phyloP scores from a whole-genome alignment of 2,888 invertebrate genomes.

The Platypus cylindrus region DNA sequence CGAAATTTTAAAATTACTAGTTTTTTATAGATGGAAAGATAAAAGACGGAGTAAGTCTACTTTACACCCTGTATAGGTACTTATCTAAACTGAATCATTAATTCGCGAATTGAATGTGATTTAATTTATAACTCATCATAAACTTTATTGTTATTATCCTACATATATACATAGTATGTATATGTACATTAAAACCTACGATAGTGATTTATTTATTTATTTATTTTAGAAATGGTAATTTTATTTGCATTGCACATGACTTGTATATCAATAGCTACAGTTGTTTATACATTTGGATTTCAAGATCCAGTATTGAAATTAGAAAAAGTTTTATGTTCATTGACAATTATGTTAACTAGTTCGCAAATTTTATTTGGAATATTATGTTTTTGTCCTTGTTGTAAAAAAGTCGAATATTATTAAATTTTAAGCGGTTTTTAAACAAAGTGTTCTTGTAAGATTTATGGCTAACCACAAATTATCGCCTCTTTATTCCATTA shows the following conservation, averaged over 20 bases:
- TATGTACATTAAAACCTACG: not conserved
- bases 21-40: constrained; percentile 20
- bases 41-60: constrained; percentile 20
- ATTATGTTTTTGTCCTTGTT: constrained; percentile 20
- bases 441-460: too few relatives aligned
- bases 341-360: constrained; percentile 17
- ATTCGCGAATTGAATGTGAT: too few relatives aligned
- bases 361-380: constrained; percentile 20
- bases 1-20: constrained; percentile 18
- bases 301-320: constrained; percentile 19
- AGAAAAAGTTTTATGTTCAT: constrained; percentile 18
- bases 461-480: too few relatives aligned
- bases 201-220: constrained; percentile 1
- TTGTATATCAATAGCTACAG: constrained; percentile 15
- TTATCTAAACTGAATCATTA: too few relatives aligned
- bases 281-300: constrained; percentile 17
- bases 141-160: too few relatives aligned
- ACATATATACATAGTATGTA: too few relatives aligned
- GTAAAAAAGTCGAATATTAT: constrained; percentile 22
- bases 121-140: too few relatives aligned
- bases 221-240: constrained; percentile 19
- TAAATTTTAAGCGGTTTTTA: too few relatives aligned
- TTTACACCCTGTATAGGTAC: too few relatives aligned
- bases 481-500: not conserved
- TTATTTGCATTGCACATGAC: constrained; percentile 17